Percentiles rank a stretch among this genome's conserved stretches.
Conservation (phyloP, 2,888 invertebrate species). For the Trachelus troglodyta region DNA sequence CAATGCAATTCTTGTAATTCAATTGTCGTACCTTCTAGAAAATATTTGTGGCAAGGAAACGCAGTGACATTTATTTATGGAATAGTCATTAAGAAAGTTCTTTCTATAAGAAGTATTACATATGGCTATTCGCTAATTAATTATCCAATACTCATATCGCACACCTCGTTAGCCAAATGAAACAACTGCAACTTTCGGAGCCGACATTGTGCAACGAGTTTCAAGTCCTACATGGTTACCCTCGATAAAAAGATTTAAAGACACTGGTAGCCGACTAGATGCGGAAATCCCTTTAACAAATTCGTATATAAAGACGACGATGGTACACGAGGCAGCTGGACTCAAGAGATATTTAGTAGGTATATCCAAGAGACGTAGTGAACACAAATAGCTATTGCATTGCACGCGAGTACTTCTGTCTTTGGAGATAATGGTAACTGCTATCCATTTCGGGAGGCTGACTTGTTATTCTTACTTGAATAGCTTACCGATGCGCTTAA, state of each 20-base stretch:
- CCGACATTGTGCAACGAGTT: slow-evolving; percentile 12
- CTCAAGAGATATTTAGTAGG: slow-evolving; percentile 34
- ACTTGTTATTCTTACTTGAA: slow-evolving; percentile 33
- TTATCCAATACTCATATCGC: slow-evolving; percentile 47
- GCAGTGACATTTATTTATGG: not conserved
- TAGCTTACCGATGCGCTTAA: slow-evolving; percentile 3
- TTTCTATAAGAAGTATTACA: not conserved
- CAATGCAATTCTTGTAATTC: not conserved
- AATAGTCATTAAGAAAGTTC: not conserved
- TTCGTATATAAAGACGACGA: slow-evolving; percentile 6
- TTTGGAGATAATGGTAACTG: slow-evolving; percentile 47
- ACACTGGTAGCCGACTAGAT: not conserved
- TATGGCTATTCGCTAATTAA: slow-evolving; percentile 39
- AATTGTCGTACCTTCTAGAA: not conserved
- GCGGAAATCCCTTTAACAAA: slow-evolving; percentile 15
- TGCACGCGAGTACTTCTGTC: slow-evolving; percentile 36
- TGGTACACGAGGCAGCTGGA: not conserved
- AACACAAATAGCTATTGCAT: slow-evolving; percentile 28
- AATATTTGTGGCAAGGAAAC: not conserved
- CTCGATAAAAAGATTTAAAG: not conserved
- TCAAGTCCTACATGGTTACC: slow-evolving; percentile 8
- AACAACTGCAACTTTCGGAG: slow-evolving; percentile 11
- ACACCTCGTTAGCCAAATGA: slow-evolving; percentile 44
- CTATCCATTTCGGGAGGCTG: slow-evolving; percentile 38
- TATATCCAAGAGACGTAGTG: slow-evolving; percentile 32